Evolutionary conservation across 2,888 invertebrate genomes (phyloP), one percentile per base, ranked within the genome.

Genomic region (Coleophora deauratella): DNA sequence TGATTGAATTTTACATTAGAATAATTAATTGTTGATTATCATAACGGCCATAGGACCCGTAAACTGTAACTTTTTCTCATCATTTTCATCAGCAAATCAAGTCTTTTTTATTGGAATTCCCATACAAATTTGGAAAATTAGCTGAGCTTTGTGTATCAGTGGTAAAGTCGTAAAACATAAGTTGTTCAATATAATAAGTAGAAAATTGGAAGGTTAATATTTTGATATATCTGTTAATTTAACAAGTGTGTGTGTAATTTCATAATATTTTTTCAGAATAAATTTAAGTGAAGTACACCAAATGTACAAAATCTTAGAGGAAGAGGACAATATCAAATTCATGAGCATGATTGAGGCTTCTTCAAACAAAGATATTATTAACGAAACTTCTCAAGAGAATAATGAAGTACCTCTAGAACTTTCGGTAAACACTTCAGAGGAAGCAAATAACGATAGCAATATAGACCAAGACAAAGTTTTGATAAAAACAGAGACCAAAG

Each of bases 271-370:
- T 76, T 72, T 7, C 67, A 86, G 86, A 33, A 72, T 86, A 44
- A 85, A 86, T 49, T 69, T 86, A 45, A 82, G 80, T 35, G 86
- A 86, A 65, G 77, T 86, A 11, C 76, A 86, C 45, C 72, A 77
- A 59, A 67, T 85, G 45, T 85, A 82, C 50, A 73, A 86, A 64
- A 71, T 84, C 42, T 59, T 86, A 28, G 86, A 85, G 56, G 85
- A 86, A 51, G 82, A 86, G 54, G 86, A 85, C 34, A 81, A 81
- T 38, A 74, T 85, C 21, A 66, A 74, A 41, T 75, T 84, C 38
- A 78, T 79, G 79, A 69, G 71, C 4, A 71, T 79, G 65, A 67
- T 84, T 33, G 82, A 82, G 36, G 69, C 62, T 1, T 52, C 70
- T 3, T 46, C 60, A 27, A 59, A 61, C 36, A 61, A 59, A 42